Conservation (phyloP, 2,797 vertebrate genomes). For the Falco biarmicus region DNA sequence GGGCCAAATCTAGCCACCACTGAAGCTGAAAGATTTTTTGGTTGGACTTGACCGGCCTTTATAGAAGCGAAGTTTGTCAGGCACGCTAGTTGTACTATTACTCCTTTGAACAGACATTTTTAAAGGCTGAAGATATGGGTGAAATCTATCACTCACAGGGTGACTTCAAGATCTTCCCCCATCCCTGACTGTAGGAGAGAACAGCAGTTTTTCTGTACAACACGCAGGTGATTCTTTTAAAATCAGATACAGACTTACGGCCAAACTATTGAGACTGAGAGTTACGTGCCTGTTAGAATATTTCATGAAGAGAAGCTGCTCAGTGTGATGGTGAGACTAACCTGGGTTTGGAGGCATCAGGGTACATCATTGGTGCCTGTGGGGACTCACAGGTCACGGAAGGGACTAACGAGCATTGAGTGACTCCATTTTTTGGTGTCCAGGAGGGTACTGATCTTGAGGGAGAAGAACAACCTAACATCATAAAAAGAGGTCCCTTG, state of each 20-base stretch:
- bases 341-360: not conserved
- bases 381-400: not conserved
- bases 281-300: not conserved
- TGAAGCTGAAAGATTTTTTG: not conserved
- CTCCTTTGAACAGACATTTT: not conserved
- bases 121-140: not conserved
- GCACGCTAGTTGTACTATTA: not conserved
- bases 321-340: not conserved
- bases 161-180: not conserved
- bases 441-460: not conserved
- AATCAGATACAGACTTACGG: not conserved
- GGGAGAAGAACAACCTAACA: not conserved
- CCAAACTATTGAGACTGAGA: not conserved
- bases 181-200: not conserved
- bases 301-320: not conserved
- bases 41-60: not conserved
- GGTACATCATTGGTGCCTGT: accelerated
- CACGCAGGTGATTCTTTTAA: not conserved
- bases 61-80: not conserved
- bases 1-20: not conserved
- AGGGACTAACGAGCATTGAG: not conserved
- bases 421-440: not conserved
- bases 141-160: not conserved
- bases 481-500: not conserved
- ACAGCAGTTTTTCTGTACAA: not conserved